Base-by-base conservation (phyloP, 2,113 vertebrate genomes). In the Lophius piscatorius region DNA sequence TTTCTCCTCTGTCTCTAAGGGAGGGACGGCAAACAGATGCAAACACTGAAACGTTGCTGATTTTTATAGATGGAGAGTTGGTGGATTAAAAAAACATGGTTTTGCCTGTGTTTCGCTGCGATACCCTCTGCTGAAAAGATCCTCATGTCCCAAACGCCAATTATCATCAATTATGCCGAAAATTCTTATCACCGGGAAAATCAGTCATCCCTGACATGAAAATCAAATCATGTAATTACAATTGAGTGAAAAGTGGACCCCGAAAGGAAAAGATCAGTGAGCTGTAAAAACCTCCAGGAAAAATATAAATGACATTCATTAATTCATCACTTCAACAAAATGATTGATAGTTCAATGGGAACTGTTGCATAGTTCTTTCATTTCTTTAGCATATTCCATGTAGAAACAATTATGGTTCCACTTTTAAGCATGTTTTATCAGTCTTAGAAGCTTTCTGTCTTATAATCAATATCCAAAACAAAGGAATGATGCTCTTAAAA, bases 301-400 rank as follows among this genome's bases (percentile, higher is more conserved):
- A 21, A 5, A 45, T 35, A 2, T 7, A 1, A 13, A 22, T 65
- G 2, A n/a, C 5, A 7, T 21, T 3, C 8, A 36, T 23, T 38
- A 1, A 75, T 71, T 60, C 21, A 51, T 77, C 39, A 41, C 23
- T 23, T 41, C 6, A 4, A 16, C 21, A 13, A 24, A 39, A 26
- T 28, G 12, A 24, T 31, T 31, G 9, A 3, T 10, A 5, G 26
- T 5, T 11, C 14, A 47, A 41, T 11, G 17, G 18, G 17, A 12
- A 42, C 1, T 38, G 9, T 46, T 18, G 5, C 4, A 16, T 2
- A 13, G 2, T n/a, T 36, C 17, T 41, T 42, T 12, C 4, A n/a
- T 42, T 7, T 1, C 4, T 17, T 24, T 1, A 21, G 10, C 3
- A 5, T 33, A 17, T 20, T 36, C 14, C n/a, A 18, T 34, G 12